Base-by-base conservation (phyloP, 2,113 vertebrate species). In the Pelvicachromis taeniatus region DNA sequence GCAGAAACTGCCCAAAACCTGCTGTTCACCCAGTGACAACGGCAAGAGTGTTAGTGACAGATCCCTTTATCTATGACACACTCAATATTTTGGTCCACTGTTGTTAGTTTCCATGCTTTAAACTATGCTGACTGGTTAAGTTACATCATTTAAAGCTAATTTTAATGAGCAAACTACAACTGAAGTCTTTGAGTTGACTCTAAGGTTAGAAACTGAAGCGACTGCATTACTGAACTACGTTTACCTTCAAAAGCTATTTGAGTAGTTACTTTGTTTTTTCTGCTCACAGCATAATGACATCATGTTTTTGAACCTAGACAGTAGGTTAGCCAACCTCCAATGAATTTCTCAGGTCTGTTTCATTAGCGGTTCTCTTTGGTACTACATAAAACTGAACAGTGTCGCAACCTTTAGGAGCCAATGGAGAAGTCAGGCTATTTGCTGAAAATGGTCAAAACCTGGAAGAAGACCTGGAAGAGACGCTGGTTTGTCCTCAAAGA, bases 391-490 rank as follows among this genome's bases (percentile, higher is more conserved):
- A 63, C 38, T 81, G 19, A 81, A 21, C 21, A 4, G 17, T 6
- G n/a, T 56, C 33, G 13, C 26, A 19, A 86, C 11, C n/a, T 68
- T 8, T 84, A 99, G 99, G 99, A 99, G 73, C 96, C 95, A 3
- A 96, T 99, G 95, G 99, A 99, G 95, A 99, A 99, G 94, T 99
- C 99, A 29, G 99, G 98, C 3, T 99, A 99, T 93, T 96, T 99
- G 86, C 91, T 99, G 90, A 99, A 99, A 96, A 99, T 99, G 98
- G 96, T 98, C 10, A 96, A 95, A 88, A 97, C 97, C 9, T 98
- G 97, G 97, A 97, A 98, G 90, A 99, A 99, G 93, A 97, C 97
- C 16, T 99, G 99, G 98, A 99, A 98, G 93, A 96, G 99, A 89
- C 96, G 97, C 85, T 99, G 98, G 99, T 99, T 99, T 93, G 97